Conservation (phyloP, 2,888 invertebrate species). For the Brachyptera risi region DNA sequence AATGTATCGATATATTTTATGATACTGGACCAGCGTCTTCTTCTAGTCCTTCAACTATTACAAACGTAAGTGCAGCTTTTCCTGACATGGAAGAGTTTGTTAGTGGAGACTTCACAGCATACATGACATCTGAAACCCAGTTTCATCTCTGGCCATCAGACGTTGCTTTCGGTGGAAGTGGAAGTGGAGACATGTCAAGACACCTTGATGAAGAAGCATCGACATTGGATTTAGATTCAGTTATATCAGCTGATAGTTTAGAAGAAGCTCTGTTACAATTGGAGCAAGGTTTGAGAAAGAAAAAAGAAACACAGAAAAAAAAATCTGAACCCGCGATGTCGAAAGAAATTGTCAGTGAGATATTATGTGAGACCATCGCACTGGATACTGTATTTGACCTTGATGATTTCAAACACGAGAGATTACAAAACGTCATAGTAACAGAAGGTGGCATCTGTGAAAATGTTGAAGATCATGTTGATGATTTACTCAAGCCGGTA, state of each 20-base stretch:
- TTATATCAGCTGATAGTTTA: slow-evolving; percentile 39
- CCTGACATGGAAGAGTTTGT: slow-evolving; percentile 25
- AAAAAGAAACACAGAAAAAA: slow-evolving; percentile 6
- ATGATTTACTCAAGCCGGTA: too few relatives aligned
- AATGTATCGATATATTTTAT: too few relatives aligned
- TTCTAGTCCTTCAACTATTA: background rate
- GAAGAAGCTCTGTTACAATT: slow-evolving; percentile 36
- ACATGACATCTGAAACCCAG: slow-evolving; percentile 21
- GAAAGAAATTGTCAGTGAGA: background rate
- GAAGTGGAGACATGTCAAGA: background rate
- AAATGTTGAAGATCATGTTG: too few relatives aligned
- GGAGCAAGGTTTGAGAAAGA: slow-evolving; percentile 24
- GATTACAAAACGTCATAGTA: background rate
- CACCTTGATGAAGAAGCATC: slow-evolving; percentile 29
- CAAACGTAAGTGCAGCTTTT: background rate
- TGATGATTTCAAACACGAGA: background rate
- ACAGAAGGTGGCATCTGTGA: background rate
- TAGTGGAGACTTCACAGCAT: slow-evolving; percentile 15
- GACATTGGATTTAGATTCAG: slow-evolving; percentile 43
- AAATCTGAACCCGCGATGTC: background rate
- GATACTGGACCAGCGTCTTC: background rate
- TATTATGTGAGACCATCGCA: too few relatives aligned
- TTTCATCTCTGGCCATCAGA: slow-evolving; percentile 29
- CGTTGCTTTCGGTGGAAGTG: slow-evolving; percentile 23
- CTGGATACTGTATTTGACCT: background rate